A percentile compares a stretch with the other conserved stretches of the same genome.
Conservation (phyloP, 2,888 invertebrate genomes). For the Aromia moschata region DNA sequence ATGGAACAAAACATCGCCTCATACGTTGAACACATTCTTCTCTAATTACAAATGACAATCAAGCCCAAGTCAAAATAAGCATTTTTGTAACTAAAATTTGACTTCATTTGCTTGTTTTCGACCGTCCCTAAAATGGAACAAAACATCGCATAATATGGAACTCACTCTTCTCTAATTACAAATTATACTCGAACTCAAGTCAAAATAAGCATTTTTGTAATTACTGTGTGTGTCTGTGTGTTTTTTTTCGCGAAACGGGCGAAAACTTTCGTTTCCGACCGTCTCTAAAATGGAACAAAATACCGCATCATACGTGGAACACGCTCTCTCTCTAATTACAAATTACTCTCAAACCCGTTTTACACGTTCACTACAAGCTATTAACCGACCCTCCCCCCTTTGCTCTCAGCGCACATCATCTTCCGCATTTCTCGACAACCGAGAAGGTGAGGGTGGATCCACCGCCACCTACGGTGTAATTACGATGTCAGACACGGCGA, state of each 20-base stretch:
- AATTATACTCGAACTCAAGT: constrained; percentile 1
- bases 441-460: constrained; percentile 20
- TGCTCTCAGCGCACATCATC: neutral
- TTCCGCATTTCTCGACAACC: constrained; percentile 1
- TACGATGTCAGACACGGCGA: constrained; percentile 49
- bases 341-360: neutral
- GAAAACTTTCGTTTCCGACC: too few species aligned
- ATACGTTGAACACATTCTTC: neutral
- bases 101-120: too few species aligned
- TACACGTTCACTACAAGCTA: neutral
- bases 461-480: constrained; percentile 41
- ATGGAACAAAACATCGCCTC: too few species aligned
- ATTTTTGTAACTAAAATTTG: too few species aligned
- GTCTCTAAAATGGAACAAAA: too few species aligned
- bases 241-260: too few species aligned
- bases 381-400: neutral
- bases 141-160: too few species aligned
- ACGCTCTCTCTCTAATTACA: constrained; percentile 4
- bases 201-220: too few species aligned
- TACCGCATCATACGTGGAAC: neutral
- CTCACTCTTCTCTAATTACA: constrained; percentile 3
- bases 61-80: too few species aligned
- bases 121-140: too few species aligned
- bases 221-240: too few species aligned
- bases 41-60: constrained; percentile 7